These are phyloP conservation scores for pig (Sus scrofa) DNA, from an alignment of 2,113 vertebrate species.

Conservation along the genomic window T2T-Sscrofa CM000819.6:72050001-72050500, in stretches of 20 bases:
- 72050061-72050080: not conserved
- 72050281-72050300: not conserved
- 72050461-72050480: not conserved
- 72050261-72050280: not conserved
- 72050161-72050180: not conserved
- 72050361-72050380: slow-evolving; percentile 21
- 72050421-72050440: slow-evolving; percentile 37
- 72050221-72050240: not conserved
- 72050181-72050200: not conserved
- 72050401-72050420: not conserved
- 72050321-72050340: not conserved
- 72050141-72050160: not conserved
- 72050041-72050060: not conserved
- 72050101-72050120: not conserved
- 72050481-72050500: not conserved
- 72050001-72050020: not conserved
- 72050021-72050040: not conserved
- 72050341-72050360: not conserved
- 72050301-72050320: not conserved
- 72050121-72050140: not conserved
- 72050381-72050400: not conserved
- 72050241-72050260: not conserved
- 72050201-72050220: not conserved
- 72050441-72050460: not conserved
- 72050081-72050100: not conserved